These are phyloP conservation scores for Noturus placidus DNA, from an alignment of 2,113 vertebrate species.

Conservation along the genomic window DNA sequence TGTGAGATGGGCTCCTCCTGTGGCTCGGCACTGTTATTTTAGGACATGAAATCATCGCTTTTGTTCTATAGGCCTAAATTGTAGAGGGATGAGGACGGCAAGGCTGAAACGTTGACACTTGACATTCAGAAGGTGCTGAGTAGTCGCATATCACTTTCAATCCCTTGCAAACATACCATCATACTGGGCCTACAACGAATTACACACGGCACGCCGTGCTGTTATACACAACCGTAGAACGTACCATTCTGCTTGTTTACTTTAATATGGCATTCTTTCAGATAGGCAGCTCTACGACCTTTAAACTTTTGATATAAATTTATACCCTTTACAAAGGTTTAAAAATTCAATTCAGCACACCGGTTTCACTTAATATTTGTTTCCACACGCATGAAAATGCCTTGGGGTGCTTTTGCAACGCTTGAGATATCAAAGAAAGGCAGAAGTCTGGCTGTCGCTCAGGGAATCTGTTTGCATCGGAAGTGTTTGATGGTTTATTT, in stretches of 20 bases:
- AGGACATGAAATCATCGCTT: slow-evolving; percentile 50
- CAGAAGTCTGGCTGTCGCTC: slow-evolving; percentile 2
- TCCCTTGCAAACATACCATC: neutral
- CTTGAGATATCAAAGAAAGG: slow-evolving; percentile 21
- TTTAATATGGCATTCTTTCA: neutral
- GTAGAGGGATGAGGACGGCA: slow-evolving; percentile 32
- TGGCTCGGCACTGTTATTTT: slow-evolving; percentile 47
- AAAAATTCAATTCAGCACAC: slow-evolving; percentile 3
- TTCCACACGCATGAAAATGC: slow-evolving; percentile 17
- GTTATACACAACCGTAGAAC: neutral
- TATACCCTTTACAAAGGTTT: neutral
- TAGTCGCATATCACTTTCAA: slow-evolving; percentile 22
- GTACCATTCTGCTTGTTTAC: neutral
- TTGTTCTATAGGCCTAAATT: slow-evolving; percentile 52
- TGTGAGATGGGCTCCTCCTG: slow-evolving; percentile 46
- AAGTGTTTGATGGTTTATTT: slow-evolving; percentile 28
- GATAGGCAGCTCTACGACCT: neutral
- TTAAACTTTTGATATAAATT: neutral
- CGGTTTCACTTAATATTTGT: slow-evolving; percentile 18
- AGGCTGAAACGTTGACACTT: slow-evolving; percentile 37
- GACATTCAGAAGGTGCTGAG: slow-evolving; percentile 32
- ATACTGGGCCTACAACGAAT: neutral
- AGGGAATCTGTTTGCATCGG: neutral
- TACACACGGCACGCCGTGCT: neutral
- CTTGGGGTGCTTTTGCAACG: slow-evolving; percentile 19